Conservation (phyloP, 2,113 vertebrate genomes). For the Aldabrachelys gigantea region DNA sequence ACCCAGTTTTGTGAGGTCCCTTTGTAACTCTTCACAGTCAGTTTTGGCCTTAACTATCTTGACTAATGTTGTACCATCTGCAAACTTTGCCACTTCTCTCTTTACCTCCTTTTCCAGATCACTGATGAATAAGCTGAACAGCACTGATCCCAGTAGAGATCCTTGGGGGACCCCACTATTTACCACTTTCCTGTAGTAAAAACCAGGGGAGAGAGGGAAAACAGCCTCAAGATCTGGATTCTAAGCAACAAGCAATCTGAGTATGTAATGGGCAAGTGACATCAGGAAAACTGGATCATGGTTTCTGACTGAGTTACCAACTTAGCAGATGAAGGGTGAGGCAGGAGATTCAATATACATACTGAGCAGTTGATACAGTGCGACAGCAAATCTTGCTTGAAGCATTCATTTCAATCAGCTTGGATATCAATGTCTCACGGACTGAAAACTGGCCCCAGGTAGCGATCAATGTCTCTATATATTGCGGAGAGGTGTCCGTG, state of each 20-base stretch:
- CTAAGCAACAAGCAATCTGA: constrained; percentile 25
- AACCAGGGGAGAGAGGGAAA: background rate
- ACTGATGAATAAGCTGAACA: background rate
- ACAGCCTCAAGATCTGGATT: background rate
- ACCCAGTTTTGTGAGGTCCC: background rate
- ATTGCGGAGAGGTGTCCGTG: constrained; percentile 2
- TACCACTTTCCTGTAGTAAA: background rate
- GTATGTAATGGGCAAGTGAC: background rate
- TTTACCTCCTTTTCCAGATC: background rate
- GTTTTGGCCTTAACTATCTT: background rate
- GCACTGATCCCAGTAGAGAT: no score
- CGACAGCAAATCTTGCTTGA: constrained; percentile 48
- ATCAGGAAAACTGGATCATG: background rate
- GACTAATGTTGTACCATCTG: background rate
- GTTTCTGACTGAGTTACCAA: constrained; percentile 1
- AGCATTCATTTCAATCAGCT: constrained; percentile 47
- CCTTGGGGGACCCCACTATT: background rate
- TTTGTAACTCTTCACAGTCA: background rate
- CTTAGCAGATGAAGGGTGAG: constrained; percentile 37
- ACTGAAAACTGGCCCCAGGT: constrained; percentile 55
- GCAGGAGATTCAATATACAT: constrained; percentile 37
- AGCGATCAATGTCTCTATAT: constrained; percentile 29
- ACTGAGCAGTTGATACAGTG: constrained; percentile 41
- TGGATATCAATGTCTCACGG: constrained; percentile 32
- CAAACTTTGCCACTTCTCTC: background rate